These are phyloP conservation scores for Syngnathoides biaculeatus DNA, from an alignment of 2,113 vertebrate genomes.

Conservation along the genomic window DNA sequence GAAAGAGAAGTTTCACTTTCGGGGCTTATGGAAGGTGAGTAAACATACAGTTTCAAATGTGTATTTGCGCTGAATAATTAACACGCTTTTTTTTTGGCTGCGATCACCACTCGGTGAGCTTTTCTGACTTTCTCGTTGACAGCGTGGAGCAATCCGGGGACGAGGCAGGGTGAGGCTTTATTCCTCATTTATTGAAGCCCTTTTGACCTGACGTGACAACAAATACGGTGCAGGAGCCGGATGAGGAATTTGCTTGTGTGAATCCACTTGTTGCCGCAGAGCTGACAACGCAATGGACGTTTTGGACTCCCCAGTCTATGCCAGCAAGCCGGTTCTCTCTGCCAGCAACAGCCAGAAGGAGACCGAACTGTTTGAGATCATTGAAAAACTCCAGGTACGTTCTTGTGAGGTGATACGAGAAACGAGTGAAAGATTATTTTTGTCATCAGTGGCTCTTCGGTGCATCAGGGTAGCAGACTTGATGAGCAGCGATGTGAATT, in stretches of 20 bases:
- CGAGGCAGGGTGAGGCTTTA: constrained; percentile 55
- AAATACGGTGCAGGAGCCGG: not conserved
- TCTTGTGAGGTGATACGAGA: constrained; percentile 19
- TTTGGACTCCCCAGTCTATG: constrained; percentile 67
- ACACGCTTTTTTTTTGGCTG: not conserved
- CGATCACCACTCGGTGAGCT: constrained; percentile 8
- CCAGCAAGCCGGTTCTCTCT: constrained; percentile 62
- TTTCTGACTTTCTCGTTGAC: constrained; percentile 45
- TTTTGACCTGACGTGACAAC: constrained; percentile 1
- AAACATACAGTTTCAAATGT: not conserved
- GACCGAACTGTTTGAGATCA: constrained; percentile 88
- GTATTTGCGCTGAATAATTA: not conserved
- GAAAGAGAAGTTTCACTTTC: constrained; percentile 77
- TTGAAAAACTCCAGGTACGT: constrained; percentile 79
- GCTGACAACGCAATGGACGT: constrained; percentile 62
- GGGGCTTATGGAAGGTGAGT: constrained; percentile 79
- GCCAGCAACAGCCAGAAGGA: constrained; percentile 75
- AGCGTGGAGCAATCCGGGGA: constrained; percentile 54
- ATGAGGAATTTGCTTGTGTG: constrained; percentile 9
- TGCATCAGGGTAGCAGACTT: constrained; percentile 80
- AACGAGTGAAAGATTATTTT: constrained; percentile 19
- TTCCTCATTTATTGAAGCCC: constrained; percentile 10
- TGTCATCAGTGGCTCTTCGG: constrained; percentile 23
- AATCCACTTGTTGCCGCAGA: constrained; percentile 57
- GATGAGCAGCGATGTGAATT: constrained; percentile 86